Base-by-base conservation (phyloP, 2,888 invertebrate genomes). In the Synergus umbraculus region DNA sequence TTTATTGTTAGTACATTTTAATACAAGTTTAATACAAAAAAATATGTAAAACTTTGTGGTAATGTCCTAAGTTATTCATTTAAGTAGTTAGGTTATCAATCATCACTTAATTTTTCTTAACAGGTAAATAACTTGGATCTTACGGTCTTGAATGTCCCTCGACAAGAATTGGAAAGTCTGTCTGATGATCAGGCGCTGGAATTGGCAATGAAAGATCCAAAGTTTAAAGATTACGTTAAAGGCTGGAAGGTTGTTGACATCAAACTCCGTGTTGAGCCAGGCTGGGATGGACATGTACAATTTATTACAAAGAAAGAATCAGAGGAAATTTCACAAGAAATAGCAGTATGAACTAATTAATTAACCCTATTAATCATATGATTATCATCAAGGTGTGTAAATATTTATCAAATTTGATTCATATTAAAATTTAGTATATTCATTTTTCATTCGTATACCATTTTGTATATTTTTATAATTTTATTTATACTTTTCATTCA, bases 51-150 rank as follows among this genome's bases (percentile, higher is more conserved):
- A 4, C 5, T 22, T 22, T 60, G n/a, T n/a, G 4, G 60, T 60
- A 9, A 22, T 18, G n/a, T 18, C 10, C 18, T 63, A 22, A 63
- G 12, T 29, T 3, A 22, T 9, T 60, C 4, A 22, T 60, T 60
- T 18, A 60, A 12, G 10, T 4, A 22, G 7, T 63, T 22, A 63
- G 29, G n/a, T 67, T 46, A 67, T 46, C 22, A 67, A 1, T 46
- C 13, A 67, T 46, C 13, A 46, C 10, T 7, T 73, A 3, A 29
- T 29, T 54, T 54, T 10, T 29, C 22, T 13, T 63, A 29, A 18
- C 41, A 84, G 84, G 63, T 82, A 12, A 83, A 84, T 60, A 29
- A 54, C 10, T 73, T 67, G 29, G 76, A 84, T n/a, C 60, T 79
- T 2, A 1, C 43, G 18, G 60, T 64, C 18, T 10, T 84, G 8